Evolutionary conservation across 2,888 invertebrate genomes (phyloP), one percentile per base, ranked within the genome.

Genomic region (Drosophila affinis): DNA sequence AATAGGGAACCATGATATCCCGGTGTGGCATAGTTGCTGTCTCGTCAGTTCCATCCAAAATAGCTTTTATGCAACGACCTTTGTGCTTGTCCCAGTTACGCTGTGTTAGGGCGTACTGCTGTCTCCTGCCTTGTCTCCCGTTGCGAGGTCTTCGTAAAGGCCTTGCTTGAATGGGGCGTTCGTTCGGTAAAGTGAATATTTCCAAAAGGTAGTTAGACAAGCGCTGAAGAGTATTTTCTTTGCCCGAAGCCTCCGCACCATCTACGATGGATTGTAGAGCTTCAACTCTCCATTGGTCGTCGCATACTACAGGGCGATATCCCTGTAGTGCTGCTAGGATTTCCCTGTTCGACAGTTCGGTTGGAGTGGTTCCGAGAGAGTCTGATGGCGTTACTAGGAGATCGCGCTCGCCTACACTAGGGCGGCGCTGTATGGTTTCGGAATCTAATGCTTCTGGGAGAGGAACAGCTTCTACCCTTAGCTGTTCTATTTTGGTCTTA

Each of bases 371-470:
- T 62, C 18, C 46, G 48, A 9, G 2, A 21, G 39, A 0, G 14
- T n/a, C 3, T 3, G 39, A 44, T 10, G 47, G 39, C 44, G 48
- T 1, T 54, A 17, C 55, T 17, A 9, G 12, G 32, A 5, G 45
- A 18, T 34, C 21, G 12, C 12, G 52, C 53, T 54, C 61, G 32
- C 60, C 14, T 21, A 9, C 17, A 65, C 65, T 55, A 61, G 54
- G 65, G 54, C 60, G 64, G 60, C 54, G 53, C 63, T 59, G 53
- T 65, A 39, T 54, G 60, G 54, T 49, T n/a, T n/a, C n/a, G n/a
- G n/a, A n/a, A n/a, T n/a, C n/a, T n/a, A n/a, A n/a, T n/a, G n/a
- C n/a, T n/a, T 21, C 51, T 54, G 49, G 60, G 60, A 44, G 48
- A 39, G 5, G 46, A 58, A 10, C 52, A n/a, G 49, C 44, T 51